Base-by-base conservation (phyloP, 2,797 vertebrate genomes). In the Toxotes lorentzi region DNA sequence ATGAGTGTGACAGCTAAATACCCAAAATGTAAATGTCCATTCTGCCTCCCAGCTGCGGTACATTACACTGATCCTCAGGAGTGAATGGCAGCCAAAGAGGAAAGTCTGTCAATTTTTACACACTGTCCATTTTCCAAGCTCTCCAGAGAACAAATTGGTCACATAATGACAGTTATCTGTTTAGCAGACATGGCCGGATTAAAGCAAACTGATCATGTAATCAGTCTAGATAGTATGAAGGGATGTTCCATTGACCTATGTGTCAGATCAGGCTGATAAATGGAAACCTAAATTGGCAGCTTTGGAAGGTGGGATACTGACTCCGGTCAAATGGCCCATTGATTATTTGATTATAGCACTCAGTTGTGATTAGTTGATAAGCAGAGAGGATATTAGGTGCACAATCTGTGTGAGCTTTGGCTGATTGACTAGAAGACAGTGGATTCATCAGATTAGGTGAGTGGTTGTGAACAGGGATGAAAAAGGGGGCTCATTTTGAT, bases 341-440 rank as follows among this genome's bases (percentile, higher is more conserved):
- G 89, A 93, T 91, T 90, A 83, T 91, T 90, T 91, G 90, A 93
- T 93, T 92, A 90, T 80, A 87, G 84, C 66, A 70, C 84, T 86
- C 80, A 69, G 79, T 80, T 85, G 80, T 77, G 88, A 90, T 94
- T 88, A 86, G 75, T 62, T 85, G 86, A 92, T 92, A 79, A 88
- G 72, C 66, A 82, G 79, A 87, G 69, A 86, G 85, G 76, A 82
- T 83, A 86, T 61, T 84, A 81, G 75, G 73, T n/a, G 76, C 73
- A 75, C 75, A 77, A 78, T 88, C 71, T 79, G 62, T 81, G 60
- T 64, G 68, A 86, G 74, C 72, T 68, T 27, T 79, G 63, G 70
- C 73, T 82, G 84, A 84, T 74, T 76, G 79, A 88, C 73, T 68
- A 65, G 34, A 83, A 84, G 73, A 83, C 83, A 59, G 54, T 51